Conservation (phyloP, 2,888 invertebrate genomes). For the Epinotia nisella region DNA sequence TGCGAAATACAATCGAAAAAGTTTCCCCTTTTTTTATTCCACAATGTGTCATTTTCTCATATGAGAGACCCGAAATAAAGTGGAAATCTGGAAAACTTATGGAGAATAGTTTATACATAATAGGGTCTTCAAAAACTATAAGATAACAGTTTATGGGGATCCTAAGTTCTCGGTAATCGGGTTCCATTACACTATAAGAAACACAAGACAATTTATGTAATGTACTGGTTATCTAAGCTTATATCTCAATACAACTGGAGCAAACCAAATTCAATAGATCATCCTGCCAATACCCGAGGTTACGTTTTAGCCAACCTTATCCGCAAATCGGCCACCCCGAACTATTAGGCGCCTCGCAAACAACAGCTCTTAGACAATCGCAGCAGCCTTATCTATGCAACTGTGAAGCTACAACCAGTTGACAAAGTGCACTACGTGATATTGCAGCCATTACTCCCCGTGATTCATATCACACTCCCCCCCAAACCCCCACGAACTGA, state of each 20-base stretch:
- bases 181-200: no score
- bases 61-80: no score
- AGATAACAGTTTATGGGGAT: no score
- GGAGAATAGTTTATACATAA: background rate
- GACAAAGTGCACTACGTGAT: constrained; percentile 85
- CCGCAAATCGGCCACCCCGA: constrained; percentile 27
- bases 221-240: background rate
- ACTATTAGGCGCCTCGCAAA: constrained; percentile 43
- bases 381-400: constrained; percentile 71
- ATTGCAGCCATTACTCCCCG: constrained; percentile 83
- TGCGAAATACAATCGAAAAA: no score
- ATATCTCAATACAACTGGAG: background rate
- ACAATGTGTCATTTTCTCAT: no score
- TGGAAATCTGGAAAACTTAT: no score
- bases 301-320: constrained; percentile 32
- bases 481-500: constrained; percentile 57
- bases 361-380: constrained; percentile 42
- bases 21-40: no score
- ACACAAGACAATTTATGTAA: no score
- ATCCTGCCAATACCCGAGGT: constrained; percentile 28
- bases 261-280: constrained; percentile 30
- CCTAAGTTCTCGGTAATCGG: no score
- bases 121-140: background rate
- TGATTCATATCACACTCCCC: constrained; percentile 80
- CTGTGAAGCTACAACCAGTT: constrained; percentile 81